These are phyloP conservation scores for Drosophila triauraria DNA, from an alignment of 1,140 invertebrate genomes.

Conservation along the genomic window DNA sequence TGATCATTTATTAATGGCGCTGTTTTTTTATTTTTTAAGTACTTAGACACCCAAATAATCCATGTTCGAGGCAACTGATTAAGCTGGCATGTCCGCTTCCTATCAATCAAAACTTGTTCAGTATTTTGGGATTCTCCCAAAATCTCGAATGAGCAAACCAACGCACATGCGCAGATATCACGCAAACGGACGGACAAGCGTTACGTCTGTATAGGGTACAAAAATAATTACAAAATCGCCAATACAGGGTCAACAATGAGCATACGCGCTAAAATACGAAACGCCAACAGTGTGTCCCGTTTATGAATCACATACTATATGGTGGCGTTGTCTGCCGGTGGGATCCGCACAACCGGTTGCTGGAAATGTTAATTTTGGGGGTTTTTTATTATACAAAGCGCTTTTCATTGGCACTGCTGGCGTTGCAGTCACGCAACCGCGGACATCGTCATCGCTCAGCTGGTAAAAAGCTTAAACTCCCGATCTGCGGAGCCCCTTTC, in stretches of 20 bases:
- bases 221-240: slow-evolving; percentile 72
- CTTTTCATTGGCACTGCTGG: slow-evolving; percentile 48
- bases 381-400: slow-evolving; percentile 51
- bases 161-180: slow-evolving; percentile 20
- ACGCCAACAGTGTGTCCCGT: slow-evolving; percentile 48
- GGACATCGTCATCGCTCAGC: slow-evolving; percentile 64
- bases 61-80: slow-evolving; percentile 27
- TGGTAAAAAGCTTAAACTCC: slow-evolving; percentile 48
- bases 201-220: slow-evolving; percentile 16
- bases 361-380: slow-evolving; percentile 72
- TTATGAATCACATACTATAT: slow-evolving; percentile 69
- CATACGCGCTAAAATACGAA: slow-evolving; percentile 52
- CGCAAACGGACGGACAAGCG: slow-evolving; percentile 20
- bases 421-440: slow-evolving; percentile 62
- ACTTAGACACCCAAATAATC: slow-evolving; percentile 1
- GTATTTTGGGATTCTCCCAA: slow-evolving; percentile 28
- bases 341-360: slow-evolving; percentile 58
- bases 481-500: slow-evolving; percentile 25
- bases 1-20: not conserved
- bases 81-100: slow-evolving; percentile 14
- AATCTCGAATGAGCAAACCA: not conserved
- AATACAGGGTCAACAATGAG: slow-evolving; percentile 68
- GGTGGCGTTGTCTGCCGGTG: slow-evolving; percentile 34
- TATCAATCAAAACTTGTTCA: slow-evolving; percentile 17
- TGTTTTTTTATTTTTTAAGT: slow-evolving; percentile 1